Conservation (phyloP, 1,140 invertebrate genomes). For the Lerema accius region DNA sequence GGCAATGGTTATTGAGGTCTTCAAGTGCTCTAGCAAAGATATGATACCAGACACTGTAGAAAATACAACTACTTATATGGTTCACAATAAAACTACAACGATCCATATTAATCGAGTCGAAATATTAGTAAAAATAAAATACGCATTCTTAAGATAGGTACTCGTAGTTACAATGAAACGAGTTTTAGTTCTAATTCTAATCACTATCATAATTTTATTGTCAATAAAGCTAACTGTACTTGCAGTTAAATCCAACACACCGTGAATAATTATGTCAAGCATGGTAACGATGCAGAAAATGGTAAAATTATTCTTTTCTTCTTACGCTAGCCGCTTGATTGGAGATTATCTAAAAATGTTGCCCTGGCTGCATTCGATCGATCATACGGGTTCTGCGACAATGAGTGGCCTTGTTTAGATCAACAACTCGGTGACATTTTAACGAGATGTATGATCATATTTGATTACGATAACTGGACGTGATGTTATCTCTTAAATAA, state of each 20-base stretch:
- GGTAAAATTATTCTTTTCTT: conserved; percentile 20
- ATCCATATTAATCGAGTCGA: no score
- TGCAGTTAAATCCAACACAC: not conserved
- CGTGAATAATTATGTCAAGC: not conserved
- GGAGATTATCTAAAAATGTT: conserved; percentile 30
- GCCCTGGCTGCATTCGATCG: conserved; percentile 22
- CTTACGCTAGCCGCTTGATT: conserved; percentile 17
- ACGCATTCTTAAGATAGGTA: no score
- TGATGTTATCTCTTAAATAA: conserved; percentile 10
- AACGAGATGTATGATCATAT: conserved; percentile 10
- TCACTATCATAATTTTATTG: not conserved
- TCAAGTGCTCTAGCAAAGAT: no score
- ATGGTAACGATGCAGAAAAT: conserved; percentile 5
- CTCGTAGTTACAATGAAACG: no score
- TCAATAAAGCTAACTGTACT: not conserved
- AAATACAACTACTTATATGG: no score
- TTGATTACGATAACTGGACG: not conserved
- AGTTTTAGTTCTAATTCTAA: not conserved
- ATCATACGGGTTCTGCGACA: conserved; percentile 28
- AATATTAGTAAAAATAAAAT: no score
- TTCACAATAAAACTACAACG: no score
- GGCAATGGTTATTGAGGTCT: no score
- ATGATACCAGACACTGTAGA: no score
- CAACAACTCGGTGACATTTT: conserved; percentile 11
- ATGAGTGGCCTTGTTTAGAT: conserved; percentile 28